Evolutionary conservation across 23 tunicate species (phyloP), one percentile per base, ranked within the genome.

Genomic region (Ascidia mentula): DNA sequence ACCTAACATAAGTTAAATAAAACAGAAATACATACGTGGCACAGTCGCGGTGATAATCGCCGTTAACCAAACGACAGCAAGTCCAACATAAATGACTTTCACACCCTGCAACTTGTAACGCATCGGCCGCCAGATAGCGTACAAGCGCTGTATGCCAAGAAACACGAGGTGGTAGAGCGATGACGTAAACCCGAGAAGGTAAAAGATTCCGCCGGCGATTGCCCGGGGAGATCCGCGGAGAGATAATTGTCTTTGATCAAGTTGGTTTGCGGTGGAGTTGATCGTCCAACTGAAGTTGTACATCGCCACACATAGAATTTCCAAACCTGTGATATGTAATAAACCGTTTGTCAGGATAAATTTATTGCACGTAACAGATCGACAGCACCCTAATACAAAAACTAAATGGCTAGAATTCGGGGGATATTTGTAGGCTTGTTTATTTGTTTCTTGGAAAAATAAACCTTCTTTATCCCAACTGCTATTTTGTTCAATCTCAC

Each of bases 11-110:
- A n/a, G n/a, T n/a, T n/a, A n/a, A n/a, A n/a, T n/a, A n/a, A n/a
- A n/a, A n/a, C n/a, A n/a, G n/a, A n/a, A n/a, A n/a, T n/a, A 39
- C 76, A 36, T 83, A 83, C 87, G 40, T 60, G 87, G 87, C 22
- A 76, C 32, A 0, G 87, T 75, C 1, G 87, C 70, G 1, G 87
- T 31, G 2, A 77, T 30, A 1, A 83, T 59, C 5, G 87, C 81
- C 0, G 38, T 32, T 22, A 38, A 31, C 87, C 87, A 83, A 4
- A 83, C 74, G 3, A 74, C 74, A 17, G 65, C 80, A 6, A 83
- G 37, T 13, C 80, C 74, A 17, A 74, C n/a, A 37, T 83, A 83
- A 15, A 77, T 36, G 20, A 70, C 37, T 3, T 34, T 30, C 22
- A 24, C 37, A 13, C 22, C 20, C 12, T 61, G 59, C 1, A 59